Base-by-base conservation (phyloP, 2,113 vertebrate species). In the Chrysemys picta region DNA sequence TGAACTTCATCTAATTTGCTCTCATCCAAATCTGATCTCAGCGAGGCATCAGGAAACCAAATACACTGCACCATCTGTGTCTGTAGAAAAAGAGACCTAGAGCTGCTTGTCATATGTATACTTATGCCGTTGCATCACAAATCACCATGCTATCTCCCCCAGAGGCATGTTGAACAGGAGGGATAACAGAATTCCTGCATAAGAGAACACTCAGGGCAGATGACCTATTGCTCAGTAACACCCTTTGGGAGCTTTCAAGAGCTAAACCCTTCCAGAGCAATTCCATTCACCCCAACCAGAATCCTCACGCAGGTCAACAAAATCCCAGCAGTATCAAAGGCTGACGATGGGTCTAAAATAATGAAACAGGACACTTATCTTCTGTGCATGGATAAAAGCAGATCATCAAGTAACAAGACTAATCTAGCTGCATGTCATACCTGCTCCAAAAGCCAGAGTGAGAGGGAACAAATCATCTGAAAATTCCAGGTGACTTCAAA, bases 21-120 rank as follows among this genome's bases (percentile, higher is more conserved):
- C 31, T 93, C 65, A 35, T 90, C 47, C 59, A 85, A 80, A 83
- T 80, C 57, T 82, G 14, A 89, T 62, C 47, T 82, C 35, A 53
- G 62, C 42, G 65, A 92, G 24, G 16, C 22, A 76, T 88, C 76
- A 87, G 54, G 47, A 76, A 93, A 87, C 16, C 1, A 79, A 65
- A 85, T 47, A n/a, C 79, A 80, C 80, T 83, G 84, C 94, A 94
- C 19, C 59, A 79, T 90, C 49, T 84, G 3, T 85, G 47, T 90
- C 35, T 54, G 83, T 82, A 47, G 89, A 90, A 84, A 90, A 19
- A 45, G 42, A n/a, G 92, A 22, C 24, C 11, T 89, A 62, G 72
- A 84, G 57, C 45, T 87, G 17, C 22, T 92, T 56, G 22, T 57
- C 53, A 31, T 57, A 29, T 57, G 81, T 54, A 38, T 57, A 54